Conservation (phyloP, 2,113 vertebrate genomes). For the Aptenodytes patagonicus region DNA sequence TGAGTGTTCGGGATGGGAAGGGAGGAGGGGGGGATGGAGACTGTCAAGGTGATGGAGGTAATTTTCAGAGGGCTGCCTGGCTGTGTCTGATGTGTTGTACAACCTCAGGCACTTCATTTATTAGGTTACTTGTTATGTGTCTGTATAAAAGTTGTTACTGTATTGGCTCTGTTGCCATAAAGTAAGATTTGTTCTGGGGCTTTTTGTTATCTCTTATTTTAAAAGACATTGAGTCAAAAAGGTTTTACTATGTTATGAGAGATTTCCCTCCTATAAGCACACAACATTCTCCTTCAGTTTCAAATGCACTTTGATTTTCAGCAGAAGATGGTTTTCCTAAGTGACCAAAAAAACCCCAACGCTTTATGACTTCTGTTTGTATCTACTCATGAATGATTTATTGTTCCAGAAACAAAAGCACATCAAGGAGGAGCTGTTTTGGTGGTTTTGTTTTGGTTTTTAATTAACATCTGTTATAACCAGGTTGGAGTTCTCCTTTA, state of each 20-base stretch:
- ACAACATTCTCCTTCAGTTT: not conserved
- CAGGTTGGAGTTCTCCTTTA: not conserved
- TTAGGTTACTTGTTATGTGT: not conserved
- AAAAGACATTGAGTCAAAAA: not conserved
- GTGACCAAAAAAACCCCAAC: not conserved
- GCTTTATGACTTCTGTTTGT: not conserved
- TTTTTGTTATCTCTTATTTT: not conserved
- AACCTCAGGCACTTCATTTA: constrained; percentile 23
- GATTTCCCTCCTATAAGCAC: not conserved
- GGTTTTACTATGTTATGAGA: not conserved
- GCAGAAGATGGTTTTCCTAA: not conserved
- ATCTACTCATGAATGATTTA: not conserved
- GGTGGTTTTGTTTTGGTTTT: not conserved
- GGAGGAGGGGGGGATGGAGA: not conserved
- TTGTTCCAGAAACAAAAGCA: constrained; percentile 26
- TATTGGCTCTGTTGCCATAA: not conserved
- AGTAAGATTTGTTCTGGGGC: not conserved
- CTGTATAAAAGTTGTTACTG: not conserved
- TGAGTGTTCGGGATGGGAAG: not conserved
- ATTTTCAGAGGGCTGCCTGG: not conserved
- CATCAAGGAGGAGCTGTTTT: not conserved
- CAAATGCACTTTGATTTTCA: constrained; percentile 17
- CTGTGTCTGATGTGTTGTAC: constrained; percentile 2
- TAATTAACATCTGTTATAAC: constrained; percentile 6
- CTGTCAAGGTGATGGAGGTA: not conserved